Percentiles rank a stretch among this genome's conserved stretches.
Conservation (phyloP, 2,888 invertebrate species). For the Nomada goodeniana region DNA sequence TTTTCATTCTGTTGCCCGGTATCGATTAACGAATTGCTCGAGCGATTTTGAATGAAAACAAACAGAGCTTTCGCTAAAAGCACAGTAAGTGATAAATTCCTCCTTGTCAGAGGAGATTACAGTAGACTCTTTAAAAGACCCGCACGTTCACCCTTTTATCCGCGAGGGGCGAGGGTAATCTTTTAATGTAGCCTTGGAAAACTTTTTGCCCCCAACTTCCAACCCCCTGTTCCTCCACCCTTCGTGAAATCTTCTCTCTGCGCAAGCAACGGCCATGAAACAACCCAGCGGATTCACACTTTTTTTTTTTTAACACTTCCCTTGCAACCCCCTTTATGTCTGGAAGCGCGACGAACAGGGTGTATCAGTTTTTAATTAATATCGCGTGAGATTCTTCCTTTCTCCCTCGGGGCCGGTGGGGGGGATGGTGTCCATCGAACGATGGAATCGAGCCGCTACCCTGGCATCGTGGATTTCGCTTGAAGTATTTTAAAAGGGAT, state of each 20-base stretch:
- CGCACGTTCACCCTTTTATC: slow-evolving; percentile 60
- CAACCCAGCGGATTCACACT: slow-evolving; percentile 30
- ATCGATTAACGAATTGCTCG: no score
- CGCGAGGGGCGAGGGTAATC: slow-evolving; percentile 57
- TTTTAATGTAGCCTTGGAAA: slow-evolving; percentile 61
- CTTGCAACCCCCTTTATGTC: slow-evolving; percentile 17
- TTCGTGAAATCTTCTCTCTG: slow-evolving; percentile 31
- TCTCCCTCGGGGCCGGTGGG: not conserved
- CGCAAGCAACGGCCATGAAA: slow-evolving; percentile 33
- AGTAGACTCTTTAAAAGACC: slow-evolving; percentile 53
- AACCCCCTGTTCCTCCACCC: not conserved
- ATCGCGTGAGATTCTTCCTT: slow-evolving; percentile 17
- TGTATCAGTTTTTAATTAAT: slow-evolving; percentile 67
- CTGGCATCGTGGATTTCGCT: slow-evolving; percentile 18
- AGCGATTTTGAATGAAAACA: not conserved
- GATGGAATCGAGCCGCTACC: not conserved
- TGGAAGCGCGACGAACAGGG: slow-evolving; percentile 3
- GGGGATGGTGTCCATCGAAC: slow-evolving; percentile 14
- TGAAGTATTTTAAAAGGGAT: slow-evolving; percentile 35
- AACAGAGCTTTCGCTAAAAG: not conserved
- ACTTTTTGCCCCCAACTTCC: slow-evolving; percentile 54
- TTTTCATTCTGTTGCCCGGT: no score
- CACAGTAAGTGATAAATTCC: slow-evolving; percentile 19
- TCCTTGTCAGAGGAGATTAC: slow-evolving; percentile 26
- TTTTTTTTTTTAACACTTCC: not conserved